phyloP scores from a whole-genome alignment of 2,888 invertebrate species.

The Germaria angustata region DNA sequence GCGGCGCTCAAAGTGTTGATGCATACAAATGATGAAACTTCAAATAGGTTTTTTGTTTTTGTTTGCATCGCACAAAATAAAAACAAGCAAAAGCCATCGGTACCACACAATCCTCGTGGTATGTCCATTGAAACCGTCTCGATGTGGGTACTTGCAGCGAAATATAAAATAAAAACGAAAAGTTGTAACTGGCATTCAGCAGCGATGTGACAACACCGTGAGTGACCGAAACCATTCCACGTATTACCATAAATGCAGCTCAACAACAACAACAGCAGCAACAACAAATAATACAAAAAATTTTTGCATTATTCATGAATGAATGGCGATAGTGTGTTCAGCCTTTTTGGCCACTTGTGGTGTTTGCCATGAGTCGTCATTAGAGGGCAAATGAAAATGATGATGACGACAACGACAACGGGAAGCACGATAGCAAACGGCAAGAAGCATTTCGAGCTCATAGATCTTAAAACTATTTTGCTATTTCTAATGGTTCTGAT shows the following conservation, averaged over 20 bases:
- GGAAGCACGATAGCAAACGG: background rate
- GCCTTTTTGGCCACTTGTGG: slow-evolving; percentile 61
- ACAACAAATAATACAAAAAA: slow-evolving; percentile 15
- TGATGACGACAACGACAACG: slow-evolving; percentile 2
- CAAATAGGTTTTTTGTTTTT: slow-evolving; percentile 7
- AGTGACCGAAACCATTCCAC: slow-evolving; percentile 59
- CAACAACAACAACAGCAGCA: slow-evolving; percentile 14
- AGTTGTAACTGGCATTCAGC: slow-evolving; percentile 37
- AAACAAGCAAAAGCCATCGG: slow-evolving; percentile 17
- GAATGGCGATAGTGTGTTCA: slow-evolving; percentile 52
- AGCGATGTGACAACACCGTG: slow-evolving; percentile 56
- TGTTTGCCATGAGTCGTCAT: slow-evolving; percentile 62
- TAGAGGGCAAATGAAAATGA: slow-evolving; percentile 50
- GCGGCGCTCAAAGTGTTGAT: slow-evolving; percentile 28
- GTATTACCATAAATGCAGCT: slow-evolving; percentile 63
- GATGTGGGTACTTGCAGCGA: slow-evolving; percentile 28
- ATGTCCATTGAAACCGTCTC: slow-evolving; percentile 46
- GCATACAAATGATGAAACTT: slow-evolving; percentile 56
- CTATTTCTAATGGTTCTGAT: slow-evolving; percentile 45
- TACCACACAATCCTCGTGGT: slow-evolving; percentile 28
- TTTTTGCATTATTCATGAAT: slow-evolving; percentile 65
- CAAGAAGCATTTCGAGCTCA: slow-evolving; percentile 23
- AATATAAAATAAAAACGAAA: background rate
- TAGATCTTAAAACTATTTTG: slow-evolving; percentile 47
- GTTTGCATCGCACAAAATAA: slow-evolving; percentile 21